Conservation (phyloP, 2,888 invertebrate genomes). For the Thereva nobilitata region DNA sequence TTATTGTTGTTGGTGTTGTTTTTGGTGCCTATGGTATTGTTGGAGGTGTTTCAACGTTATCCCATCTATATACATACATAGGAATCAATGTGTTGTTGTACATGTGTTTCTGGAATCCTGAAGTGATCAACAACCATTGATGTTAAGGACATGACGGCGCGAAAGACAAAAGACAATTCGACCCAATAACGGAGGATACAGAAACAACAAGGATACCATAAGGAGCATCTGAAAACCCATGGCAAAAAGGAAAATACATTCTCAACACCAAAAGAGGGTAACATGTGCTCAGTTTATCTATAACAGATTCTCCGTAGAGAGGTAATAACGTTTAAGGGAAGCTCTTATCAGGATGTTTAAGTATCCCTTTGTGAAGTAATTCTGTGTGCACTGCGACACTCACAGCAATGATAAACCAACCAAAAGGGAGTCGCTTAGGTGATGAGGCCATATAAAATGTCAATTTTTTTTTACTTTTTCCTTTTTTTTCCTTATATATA, state of each 20-base stretch:
- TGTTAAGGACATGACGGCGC: slow-evolving; percentile 5
- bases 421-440: slow-evolving; percentile 9
- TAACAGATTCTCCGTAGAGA: slow-evolving; percentile 8
- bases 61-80: not conserved
- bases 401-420: slow-evolving; percentile 8
- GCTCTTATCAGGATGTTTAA: slow-evolving; percentile 30
- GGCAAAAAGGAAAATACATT: slow-evolving; percentile 2
- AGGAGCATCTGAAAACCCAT: not conserved
- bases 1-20: not conserved
- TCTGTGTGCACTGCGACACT: not conserved
- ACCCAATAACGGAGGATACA: slow-evolving; percentile 8
- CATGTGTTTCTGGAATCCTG: slow-evolving; percentile 22
- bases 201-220: not conserved
- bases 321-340: slow-evolving; percentile 6
- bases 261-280: slow-evolving; percentile 12
- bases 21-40: not conserved
- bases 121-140: slow-evolving; percentile 11
- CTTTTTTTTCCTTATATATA: too few relatives aligned
- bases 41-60: too few relatives aligned
- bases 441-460: slow-evolving; percentile 8
- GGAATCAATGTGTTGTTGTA: slow-evolving; percentile 14
- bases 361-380: slow-evolving; percentile 20
- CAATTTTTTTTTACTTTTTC: too few relatives aligned
- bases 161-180: slow-evolving; percentile 8
- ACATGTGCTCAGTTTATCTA: slow-evolving; percentile 24